phyloP scores from a whole-genome alignment of 2,113 vertebrate species.

The Toxostoma redivivum region DNA sequence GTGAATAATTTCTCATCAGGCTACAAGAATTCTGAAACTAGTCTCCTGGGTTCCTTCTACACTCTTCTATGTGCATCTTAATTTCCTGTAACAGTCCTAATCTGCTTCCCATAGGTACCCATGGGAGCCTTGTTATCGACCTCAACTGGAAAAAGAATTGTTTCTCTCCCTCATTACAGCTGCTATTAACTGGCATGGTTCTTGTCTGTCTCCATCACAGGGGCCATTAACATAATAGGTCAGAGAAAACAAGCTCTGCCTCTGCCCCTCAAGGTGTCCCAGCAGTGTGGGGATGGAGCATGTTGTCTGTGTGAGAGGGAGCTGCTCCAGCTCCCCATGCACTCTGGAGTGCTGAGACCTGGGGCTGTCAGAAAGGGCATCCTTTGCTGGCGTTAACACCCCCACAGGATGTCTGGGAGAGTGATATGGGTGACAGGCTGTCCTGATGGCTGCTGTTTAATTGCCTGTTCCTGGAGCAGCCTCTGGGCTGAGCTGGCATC shows the following conservation, averaged over 20 bases:
- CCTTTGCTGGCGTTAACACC: neutral
- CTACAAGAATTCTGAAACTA: neutral
- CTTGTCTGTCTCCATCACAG: neutral
- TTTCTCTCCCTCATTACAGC: neutral
- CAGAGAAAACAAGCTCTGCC: neutral
- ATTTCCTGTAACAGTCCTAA: conserved; percentile 45
- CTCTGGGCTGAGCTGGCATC: neutral
- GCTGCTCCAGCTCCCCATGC: neutral
- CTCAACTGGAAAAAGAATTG: conserved; percentile 34
- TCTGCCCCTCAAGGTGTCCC: neutral
- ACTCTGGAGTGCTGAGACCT: neutral
- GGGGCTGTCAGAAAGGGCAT: neutral
- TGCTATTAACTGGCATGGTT: conserved; percentile 2
- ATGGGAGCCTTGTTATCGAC: conserved; percentile 28
- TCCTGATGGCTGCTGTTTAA: neutral
- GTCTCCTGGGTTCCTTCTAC: neutral
- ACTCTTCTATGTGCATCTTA: neutral
- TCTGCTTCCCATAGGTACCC: neutral
- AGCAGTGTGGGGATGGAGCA: accelerated
- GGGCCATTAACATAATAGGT: neutral
- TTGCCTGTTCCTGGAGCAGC: neutral
- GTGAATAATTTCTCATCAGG: conserved; percentile 15
- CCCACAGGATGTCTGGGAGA: accelerated
- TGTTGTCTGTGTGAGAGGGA: accelerated
- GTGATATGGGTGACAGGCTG: neutral